A percentile compares a stretch with the other conserved stretches of the same genome.
phyloP scores from a whole-genome alignment of 1,140 invertebrate genomes.

The Drosophila aff. region DNA sequence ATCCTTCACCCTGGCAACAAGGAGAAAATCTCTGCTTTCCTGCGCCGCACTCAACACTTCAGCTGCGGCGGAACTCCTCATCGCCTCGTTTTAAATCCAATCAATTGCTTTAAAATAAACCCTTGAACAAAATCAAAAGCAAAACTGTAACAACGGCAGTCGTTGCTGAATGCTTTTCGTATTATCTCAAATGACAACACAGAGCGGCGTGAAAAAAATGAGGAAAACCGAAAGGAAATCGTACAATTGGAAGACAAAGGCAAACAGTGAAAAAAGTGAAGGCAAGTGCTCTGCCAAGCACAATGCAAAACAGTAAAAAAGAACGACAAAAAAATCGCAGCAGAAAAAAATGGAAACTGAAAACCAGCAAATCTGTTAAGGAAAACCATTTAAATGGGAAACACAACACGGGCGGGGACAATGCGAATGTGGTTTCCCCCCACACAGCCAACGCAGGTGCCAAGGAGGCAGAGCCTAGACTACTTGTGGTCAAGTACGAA shows the following conservation, averaged over 20 bases:
- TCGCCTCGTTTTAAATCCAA: constrained; percentile 69
- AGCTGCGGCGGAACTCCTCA: constrained; percentile 1
- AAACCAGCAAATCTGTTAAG: constrained; percentile 72
- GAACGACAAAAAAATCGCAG: background rate
- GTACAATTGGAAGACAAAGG: constrained; percentile 47
- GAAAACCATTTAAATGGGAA: constrained; percentile 77
- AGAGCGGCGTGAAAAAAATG: constrained; percentile 31
- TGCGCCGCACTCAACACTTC: constrained; percentile 13
- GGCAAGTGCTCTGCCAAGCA: constrained; percentile 28
- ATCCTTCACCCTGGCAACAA: constrained; percentile 23
- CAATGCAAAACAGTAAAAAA: constrained; percentile 59
- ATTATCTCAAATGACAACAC: constrained; percentile 82
- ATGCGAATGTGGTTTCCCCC: constrained; percentile 47
- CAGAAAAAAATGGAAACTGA: constrained; percentile 14
- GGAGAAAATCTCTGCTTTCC: constrained; percentile 34
- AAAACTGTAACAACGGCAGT: constrained; percentile 57
- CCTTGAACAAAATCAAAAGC: constrained; percentile 70
- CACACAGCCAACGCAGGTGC: constrained; percentile 17
- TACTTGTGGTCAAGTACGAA: constrained; percentile 28
- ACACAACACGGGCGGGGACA: constrained; percentile 29
- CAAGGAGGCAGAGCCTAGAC: constrained; percentile 1
- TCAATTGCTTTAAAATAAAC: constrained; percentile 83
- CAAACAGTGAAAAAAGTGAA: constrained; percentile 51
- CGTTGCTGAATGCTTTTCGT: constrained; percentile 67
- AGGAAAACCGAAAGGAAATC: constrained; percentile 48